phyloP scores from a whole-genome alignment of 2,888 invertebrate species.

The Rhopalosiphum nymphaeae region DNA sequence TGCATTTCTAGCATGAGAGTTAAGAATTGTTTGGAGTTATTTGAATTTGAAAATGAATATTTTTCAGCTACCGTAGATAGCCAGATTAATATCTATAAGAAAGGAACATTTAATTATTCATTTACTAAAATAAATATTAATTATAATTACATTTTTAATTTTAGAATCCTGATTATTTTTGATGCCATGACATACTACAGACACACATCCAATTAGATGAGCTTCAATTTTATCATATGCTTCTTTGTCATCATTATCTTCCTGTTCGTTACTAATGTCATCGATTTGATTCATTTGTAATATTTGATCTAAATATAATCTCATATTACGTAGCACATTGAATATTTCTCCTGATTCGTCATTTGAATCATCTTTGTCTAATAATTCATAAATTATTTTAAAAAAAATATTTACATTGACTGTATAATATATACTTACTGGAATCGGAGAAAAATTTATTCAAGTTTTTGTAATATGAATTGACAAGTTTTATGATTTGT shows the following conservation, averaged over 20 bases:
- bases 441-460: constrained; percentile 45
- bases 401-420: not conserved
- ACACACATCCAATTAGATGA: constrained; percentile 42
- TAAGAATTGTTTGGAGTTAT: constrained; percentile 69
- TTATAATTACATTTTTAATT: constrained; percentile 52
- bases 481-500: constrained; percentile 44
- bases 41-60: constrained; percentile 69
- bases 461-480: constrained; percentile 52
- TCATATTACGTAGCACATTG: constrained; percentile 32
- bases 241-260: not conserved
- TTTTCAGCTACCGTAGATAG: constrained; percentile 70
- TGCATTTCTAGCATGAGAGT: constrained; percentile 70
- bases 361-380: constrained; percentile 19
- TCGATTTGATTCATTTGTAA: constrained; percentile 49
- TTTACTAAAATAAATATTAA: not conserved
- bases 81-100: constrained; percentile 70
- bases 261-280: not conserved
- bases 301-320: constrained; percentile 38
- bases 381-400: not conserved
- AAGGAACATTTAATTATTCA: not conserved
- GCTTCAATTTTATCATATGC: constrained; percentile 39
- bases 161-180: not conserved
- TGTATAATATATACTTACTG: constrained; percentile 31
- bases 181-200: constrained; percentile 30
- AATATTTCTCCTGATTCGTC: constrained; percentile 39